Evolutionary conservation across 2,888 invertebrate species (phyloP).

Genomic region (Pheosia tremula): DNA sequence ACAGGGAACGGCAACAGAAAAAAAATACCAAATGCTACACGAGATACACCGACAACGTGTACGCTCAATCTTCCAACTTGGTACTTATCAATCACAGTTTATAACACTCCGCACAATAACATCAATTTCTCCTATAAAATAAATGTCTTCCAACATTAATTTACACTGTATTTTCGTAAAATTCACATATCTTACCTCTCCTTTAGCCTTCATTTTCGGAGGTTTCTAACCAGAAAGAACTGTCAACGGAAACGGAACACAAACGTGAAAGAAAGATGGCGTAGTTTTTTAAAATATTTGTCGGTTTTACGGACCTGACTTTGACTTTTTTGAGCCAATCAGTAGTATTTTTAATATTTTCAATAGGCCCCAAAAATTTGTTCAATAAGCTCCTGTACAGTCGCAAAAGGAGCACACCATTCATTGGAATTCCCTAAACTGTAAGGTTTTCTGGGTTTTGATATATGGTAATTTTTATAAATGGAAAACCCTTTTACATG

Average conservation of each 20-base stretch:
- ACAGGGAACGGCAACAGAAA: neutral
- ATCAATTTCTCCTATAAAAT: constrained; percentile 4
- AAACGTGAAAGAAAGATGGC: constrained; percentile 58
- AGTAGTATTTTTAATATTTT: too few species aligned
- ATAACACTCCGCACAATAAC: constrained; percentile 12
- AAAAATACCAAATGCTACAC: constrained; percentile 3
- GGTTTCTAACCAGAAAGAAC: constrained; percentile 77
- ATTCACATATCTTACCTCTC: constrained; percentile 86
- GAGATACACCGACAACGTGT: constrained; percentile 70
- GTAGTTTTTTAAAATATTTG: constrained; percentile 1
- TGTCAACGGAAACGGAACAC: constrained; percentile 79
- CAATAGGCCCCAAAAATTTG: too few species aligned
- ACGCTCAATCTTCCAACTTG: constrained; percentile 28
- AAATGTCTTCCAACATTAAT: constrained; percentile 9
- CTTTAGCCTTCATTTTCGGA: constrained; percentile 93
- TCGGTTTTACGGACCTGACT: too few species aligned
- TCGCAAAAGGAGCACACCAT: too few species aligned
- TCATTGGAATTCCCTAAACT: too few species aligned
- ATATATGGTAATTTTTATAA: too few species aligned
- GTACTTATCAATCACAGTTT: constrained; percentile 22
- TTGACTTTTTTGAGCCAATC: too few species aligned
- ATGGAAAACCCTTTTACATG: too few species aligned
- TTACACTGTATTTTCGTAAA: constrained; percentile 22
- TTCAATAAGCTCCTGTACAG: too few species aligned
- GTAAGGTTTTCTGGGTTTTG: too few species aligned